These are phyloP conservation scores for Heptranchias perlo DNA, from an alignment of 2,113 vertebrate genomes.

Conservation along the genomic window DNA sequence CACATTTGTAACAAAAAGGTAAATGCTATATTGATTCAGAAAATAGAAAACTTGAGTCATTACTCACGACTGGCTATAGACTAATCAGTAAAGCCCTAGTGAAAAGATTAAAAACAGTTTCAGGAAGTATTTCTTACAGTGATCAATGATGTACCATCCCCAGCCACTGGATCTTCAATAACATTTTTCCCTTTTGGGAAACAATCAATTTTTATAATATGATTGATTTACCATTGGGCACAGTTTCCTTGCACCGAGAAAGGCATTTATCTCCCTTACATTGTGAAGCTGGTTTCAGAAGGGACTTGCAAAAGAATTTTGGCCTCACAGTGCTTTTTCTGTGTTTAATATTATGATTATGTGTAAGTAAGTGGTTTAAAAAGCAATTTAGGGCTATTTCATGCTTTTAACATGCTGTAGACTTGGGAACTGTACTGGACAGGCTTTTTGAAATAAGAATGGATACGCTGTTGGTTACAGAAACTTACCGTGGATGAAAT, in stretches of 20 bases:
- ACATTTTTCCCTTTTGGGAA: slow-evolving; percentile 77
- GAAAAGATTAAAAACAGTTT: slow-evolving; percentile 83
- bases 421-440: neutral
- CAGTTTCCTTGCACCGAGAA: slow-evolving; percentile 66
- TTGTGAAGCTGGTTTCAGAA: slow-evolving; percentile 65
- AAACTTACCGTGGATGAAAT: neutral
- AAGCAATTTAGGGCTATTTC: neutral
- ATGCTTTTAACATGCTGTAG: neutral
- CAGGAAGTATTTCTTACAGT: slow-evolving; percentile 83
- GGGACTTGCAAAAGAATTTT: slow-evolving; percentile 37
- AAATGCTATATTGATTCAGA: slow-evolving; percentile 80
- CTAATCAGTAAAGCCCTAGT: slow-evolving; percentile 76
- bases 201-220: slow-evolving; percentile 81
- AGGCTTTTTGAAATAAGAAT: neutral
- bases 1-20: slow-evolving; percentile 71
- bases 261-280: slow-evolving; percentile 68
- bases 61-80: slow-evolving; percentile 77
- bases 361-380: neutral
- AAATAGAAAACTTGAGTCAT: slow-evolving; percentile 76
- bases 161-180: slow-evolving; percentile 79
- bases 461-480: neutral
- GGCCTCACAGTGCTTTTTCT: neutral
- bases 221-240: slow-evolving; percentile 73
- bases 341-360: neutral
- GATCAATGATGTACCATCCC: slow-evolving; percentile 79